Evolutionary conservation across 2,797 vertebrate genomes (phyloP).

Genomic region (Apodemus agrarius): DNA sequence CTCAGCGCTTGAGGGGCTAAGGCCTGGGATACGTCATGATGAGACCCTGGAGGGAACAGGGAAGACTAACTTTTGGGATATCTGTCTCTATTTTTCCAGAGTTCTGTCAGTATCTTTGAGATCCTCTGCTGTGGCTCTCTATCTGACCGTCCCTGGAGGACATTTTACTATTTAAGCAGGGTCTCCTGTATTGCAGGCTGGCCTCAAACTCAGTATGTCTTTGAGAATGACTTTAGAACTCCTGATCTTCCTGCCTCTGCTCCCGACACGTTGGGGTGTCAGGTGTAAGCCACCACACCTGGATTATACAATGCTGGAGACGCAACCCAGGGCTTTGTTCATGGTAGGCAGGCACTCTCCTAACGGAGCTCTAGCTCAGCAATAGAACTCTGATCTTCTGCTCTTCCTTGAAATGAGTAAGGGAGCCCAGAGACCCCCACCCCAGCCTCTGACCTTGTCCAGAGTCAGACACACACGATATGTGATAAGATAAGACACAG

Average conservation of each 20-base stretch:
- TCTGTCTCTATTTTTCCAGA: neutral
- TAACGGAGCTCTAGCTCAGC: neutral
- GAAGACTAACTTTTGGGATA: neutral
- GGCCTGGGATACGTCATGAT: neutral
- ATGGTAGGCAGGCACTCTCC: neutral
- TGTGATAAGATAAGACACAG: neutral
- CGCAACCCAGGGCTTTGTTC: neutral
- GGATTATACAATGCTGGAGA: neutral
- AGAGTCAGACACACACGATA: slow-evolving; percentile 19
- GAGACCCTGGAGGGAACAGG: neutral
- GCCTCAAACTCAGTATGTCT: neutral
- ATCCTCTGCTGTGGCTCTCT: neutral
- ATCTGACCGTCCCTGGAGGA: neutral
- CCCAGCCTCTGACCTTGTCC: no score
- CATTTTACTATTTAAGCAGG: no score
- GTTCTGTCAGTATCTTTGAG: neutral
- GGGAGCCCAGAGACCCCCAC: neutral
- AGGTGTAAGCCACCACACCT: neutral
- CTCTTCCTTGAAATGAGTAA: neutral
- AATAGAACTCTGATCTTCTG: neutral
- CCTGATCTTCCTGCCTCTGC: neutral
- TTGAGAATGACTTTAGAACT: neutral
- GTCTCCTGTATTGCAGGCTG: neutral
- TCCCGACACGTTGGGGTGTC: neutral
- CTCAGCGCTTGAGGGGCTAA: neutral